Evolutionary conservation across 2,888 invertebrate genomes (phyloP).

Genomic region (Cistogaster globosa): DNA sequence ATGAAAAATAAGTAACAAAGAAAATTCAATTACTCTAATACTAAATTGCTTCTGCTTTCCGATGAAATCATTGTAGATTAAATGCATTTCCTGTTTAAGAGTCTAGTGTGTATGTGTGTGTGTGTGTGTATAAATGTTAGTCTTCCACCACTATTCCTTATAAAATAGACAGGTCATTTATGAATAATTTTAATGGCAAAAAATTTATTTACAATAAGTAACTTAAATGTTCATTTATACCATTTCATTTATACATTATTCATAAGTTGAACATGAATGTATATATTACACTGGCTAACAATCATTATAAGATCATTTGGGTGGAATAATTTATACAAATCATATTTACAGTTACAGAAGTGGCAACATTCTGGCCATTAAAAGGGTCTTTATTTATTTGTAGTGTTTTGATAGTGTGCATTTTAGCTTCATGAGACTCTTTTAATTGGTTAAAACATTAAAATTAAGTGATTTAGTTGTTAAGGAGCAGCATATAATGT

Average conservation of each 20-base stretch:
- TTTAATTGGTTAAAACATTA: conserved; percentile 52
- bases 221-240: conserved; percentile 54
- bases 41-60: conserved; percentile 10
- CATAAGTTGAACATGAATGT: conserved; percentile 56
- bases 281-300: conserved; percentile 32
- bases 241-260: conserved; percentile 62
- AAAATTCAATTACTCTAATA: conserved; percentile 58
- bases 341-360: conserved; percentile 8
- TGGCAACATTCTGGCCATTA: conserved; percentile 31
- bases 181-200: conserved; percentile 57
- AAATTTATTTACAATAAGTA: conserved; percentile 20
- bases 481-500: conserved; percentile 36
- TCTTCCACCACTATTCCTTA: not conserved
- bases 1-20: conserved; percentile 65
- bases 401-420: not conserved
- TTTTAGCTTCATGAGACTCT: conserved; percentile 8
- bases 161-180: conserved; percentile 52
- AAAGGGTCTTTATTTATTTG: conserved; percentile 34
- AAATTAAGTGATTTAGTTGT: conserved; percentile 63
- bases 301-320: conserved; percentile 67
- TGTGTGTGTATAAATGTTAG: not conserved
- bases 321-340: conserved; percentile 66
- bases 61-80: conserved; percentile 58
- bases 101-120: not conserved
- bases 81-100: conserved; percentile 60